Evolutionary conservation across 2,888 invertebrate species (phyloP).

Genomic region (Pseudococcus jackbeardsleyi): DNA sequence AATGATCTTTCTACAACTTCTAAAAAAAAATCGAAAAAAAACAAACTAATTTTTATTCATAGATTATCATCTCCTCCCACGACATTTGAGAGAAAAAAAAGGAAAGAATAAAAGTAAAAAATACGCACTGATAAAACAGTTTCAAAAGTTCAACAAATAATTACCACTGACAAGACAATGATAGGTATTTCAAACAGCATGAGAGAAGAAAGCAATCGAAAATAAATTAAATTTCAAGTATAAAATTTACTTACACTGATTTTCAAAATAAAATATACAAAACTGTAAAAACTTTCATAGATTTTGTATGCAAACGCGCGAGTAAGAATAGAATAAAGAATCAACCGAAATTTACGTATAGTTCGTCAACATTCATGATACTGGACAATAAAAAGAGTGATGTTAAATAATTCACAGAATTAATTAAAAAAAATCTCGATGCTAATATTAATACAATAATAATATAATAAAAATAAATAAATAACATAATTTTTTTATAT

Average conservation of each 20-base stretch:
- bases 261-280: slow-evolving; percentile 52
- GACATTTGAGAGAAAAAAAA: not conserved
- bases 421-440: slow-evolving; percentile 13
- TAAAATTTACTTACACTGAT: slow-evolving; percentile 53
- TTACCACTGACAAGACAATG: not conserved
- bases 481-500: slow-evolving; percentile 52
- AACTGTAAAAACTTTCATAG: slow-evolving; percentile 49
- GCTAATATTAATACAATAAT: slow-evolving; percentile 46
- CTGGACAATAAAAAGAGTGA: slow-evolving; percentile 26
- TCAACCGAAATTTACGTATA: not conserved
- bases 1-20: slow-evolving; percentile 1
- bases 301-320: slow-evolving; percentile 9
- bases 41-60: not conserved
- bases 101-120: slow-evolving; percentile 28
- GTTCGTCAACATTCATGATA: slow-evolving; percentile 47
- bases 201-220: not conserved
- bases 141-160: not conserved
- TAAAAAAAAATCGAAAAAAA: not conserved
- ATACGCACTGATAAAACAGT: slow-evolving; percentile 17
- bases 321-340: slow-evolving; percentile 22
- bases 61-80: not conserved
- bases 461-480: slow-evolving; percentile 53
- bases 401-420: slow-evolving; percentile 51
- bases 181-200: slow-evolving; percentile 22
- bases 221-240: slow-evolving; percentile 42